Evolutionary conservation across 2,888 invertebrate genomes (phyloP).

Genomic region (Baronia brevicornis): DNA sequence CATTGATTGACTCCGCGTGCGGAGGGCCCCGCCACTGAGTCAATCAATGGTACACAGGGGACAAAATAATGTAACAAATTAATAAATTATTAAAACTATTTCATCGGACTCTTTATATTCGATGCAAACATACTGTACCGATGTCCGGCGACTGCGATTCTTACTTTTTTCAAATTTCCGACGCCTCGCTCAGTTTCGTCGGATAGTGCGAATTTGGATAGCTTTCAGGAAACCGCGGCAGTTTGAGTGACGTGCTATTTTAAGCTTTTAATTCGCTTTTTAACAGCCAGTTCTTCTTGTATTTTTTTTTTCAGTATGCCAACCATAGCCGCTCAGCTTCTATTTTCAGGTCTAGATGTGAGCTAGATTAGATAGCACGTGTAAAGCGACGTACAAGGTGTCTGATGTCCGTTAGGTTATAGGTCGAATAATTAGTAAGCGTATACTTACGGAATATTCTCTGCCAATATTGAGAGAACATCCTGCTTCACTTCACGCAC

Average conservation of each 20-base stretch:
- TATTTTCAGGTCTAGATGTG: slow-evolving; percentile 40
- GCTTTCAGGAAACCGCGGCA: slow-evolving; percentile 28
- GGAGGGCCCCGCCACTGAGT: too few species aligned
- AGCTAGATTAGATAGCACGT: slow-evolving; percentile 49
- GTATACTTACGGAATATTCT: too few species aligned
- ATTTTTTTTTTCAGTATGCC: slow-evolving; percentile 22
- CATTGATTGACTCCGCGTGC: too few species aligned
- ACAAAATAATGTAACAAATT: too few species aligned
- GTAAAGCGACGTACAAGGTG: slow-evolving; percentile 35
- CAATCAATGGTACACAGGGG: too few species aligned
- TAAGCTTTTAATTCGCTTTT: slow-evolving; percentile 45
- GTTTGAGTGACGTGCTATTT: slow-evolving; percentile 39
- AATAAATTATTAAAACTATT: too few species aligned
- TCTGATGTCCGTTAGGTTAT: too few species aligned
- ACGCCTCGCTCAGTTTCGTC: slow-evolving; percentile 18
- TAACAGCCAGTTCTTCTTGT: slow-evolving; percentile 21
- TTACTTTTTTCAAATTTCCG: slow-evolving; percentile 25
- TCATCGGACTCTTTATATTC: too few species aligned
- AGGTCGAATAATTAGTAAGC: too few species aligned
- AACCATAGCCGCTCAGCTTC: slow-evolving; percentile 28
- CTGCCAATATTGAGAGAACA: too few species aligned
- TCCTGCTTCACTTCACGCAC: too few species aligned
- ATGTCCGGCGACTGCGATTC: slow-evolving; percentile 19
- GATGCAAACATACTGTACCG: too few species aligned
- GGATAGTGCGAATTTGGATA: slow-evolving; percentile 44